phyloP scores from a whole-genome alignment of 2,797 vertebrate genomes.

The Zalophus californianus region DNA sequence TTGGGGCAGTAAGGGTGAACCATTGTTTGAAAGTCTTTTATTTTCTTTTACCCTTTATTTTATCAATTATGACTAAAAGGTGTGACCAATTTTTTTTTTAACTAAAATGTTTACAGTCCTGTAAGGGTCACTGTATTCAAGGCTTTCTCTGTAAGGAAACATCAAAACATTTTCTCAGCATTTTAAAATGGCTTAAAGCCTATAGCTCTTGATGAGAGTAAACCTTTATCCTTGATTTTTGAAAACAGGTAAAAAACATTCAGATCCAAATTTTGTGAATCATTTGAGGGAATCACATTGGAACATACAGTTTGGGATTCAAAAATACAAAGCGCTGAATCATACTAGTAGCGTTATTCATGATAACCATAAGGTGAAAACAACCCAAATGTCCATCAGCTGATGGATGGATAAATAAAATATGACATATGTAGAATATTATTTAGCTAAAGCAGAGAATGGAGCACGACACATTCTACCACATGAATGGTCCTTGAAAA shows the following conservation, averaged over 20 bases:
- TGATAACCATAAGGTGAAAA: neutral
- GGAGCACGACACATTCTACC: neutral
- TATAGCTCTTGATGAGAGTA: neutral
- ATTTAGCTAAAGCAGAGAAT: neutral
- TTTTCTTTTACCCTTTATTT: constrained; percentile 12
- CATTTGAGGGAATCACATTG: neutral
- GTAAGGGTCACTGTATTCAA: neutral
- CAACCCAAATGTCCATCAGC: neutral
- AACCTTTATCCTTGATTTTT: neutral
- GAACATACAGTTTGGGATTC: neutral
- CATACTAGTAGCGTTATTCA: neutral
- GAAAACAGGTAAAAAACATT: neutral
- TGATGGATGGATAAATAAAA: neutral
- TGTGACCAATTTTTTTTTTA: neutral
- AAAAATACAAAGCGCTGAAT: neutral
- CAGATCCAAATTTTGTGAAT: neutral
- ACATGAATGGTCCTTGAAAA: neutral
- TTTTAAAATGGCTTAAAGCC: neutral
- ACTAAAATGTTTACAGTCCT: neutral
- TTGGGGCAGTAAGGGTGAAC: neutral
- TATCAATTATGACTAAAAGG: neutral
- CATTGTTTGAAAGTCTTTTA: neutral
- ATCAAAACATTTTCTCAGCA: neutral
- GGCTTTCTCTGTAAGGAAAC: neutral
- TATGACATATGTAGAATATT: neutral